Conservation (phyloP, 1,140 invertebrate genomes). For the Panulirus ornatus region DNA sequence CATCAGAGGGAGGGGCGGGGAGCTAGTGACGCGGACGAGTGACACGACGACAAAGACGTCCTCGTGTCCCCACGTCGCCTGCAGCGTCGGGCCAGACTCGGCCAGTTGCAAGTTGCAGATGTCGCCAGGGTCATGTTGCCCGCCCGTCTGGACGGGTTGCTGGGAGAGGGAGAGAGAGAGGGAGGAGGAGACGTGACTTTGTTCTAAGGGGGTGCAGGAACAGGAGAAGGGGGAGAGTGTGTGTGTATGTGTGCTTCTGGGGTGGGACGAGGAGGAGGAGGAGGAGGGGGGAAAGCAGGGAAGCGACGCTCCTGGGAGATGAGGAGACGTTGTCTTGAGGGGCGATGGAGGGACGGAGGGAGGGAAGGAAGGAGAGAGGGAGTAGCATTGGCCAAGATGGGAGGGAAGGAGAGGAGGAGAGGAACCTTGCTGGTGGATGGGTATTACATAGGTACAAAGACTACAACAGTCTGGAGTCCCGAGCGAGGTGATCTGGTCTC, state of each 20-base stretch:
- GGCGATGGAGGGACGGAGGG: not conserved
- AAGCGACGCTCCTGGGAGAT: too few relatives aligned
- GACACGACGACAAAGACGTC: conserved; percentile 46
- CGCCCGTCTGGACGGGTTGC: not conserved
- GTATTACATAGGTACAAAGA: too few relatives aligned
- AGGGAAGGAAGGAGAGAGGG: not conserved
- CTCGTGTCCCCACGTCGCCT: conserved; percentile 31
- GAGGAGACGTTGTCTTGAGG: too few relatives aligned
- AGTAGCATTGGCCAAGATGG: too few relatives aligned
- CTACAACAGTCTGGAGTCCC: too few relatives aligned
- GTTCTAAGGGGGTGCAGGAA: too few relatives aligned
- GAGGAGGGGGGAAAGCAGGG: not conserved
- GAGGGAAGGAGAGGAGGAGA: not conserved
- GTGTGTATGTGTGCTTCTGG: too few relatives aligned
- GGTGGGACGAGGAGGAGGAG: not conserved
- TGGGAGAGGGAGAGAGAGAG: not conserved
- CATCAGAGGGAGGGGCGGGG: not conserved
- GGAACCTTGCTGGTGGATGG: too few relatives aligned
- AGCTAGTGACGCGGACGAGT: conserved; percentile 22
- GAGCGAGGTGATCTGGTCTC: too few relatives aligned
- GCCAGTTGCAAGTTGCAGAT: conserved; percentile 59
- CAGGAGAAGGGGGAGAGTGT: too few relatives aligned
- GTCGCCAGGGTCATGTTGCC: conserved; percentile 46
- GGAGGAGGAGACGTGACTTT: too few relatives aligned
- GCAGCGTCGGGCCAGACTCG: conserved; percentile 9